Percentiles rank a stretch among this genome's conserved stretches.
Evolutionary conservation across 2,888 invertebrate genomes (phyloP).

Genomic region (Margaritifera margaritifera): DNA sequence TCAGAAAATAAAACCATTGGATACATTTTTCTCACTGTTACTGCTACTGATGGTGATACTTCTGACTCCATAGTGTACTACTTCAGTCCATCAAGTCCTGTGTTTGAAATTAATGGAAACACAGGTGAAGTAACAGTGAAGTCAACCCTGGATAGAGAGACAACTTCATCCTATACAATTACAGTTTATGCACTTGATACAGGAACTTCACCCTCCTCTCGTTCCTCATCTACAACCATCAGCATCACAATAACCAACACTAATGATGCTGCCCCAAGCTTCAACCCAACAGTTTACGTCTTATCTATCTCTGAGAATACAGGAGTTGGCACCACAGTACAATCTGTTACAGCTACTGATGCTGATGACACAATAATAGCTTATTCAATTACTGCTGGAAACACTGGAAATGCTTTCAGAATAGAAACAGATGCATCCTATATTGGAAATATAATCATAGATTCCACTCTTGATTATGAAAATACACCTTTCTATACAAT

Average conservation of each 20-base stretch:
- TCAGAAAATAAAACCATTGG: constrained; percentile 39
- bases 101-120: constrained; percentile 42
- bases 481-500: constrained; percentile 78
- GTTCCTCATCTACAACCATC: constrained; percentile 44
- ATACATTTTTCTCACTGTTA: constrained; percentile 34
- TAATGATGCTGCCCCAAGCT: constrained; percentile 61
- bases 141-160: constrained; percentile 39
- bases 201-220: constrained; percentile 22
- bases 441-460: constrained; percentile 38
- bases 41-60: constrained; percentile 48
- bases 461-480: constrained; percentile 58
- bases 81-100: constrained; percentile 25
- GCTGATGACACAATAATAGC: constrained; percentile 42
- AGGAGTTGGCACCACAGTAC: constrained; percentile 28
- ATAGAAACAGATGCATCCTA: constrained; percentile 30
- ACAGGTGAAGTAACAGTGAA: constrained; percentile 36
- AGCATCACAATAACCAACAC: constrained; percentile 54
- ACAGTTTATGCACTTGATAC: constrained; percentile 40
- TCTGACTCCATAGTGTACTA: constrained; percentile 43
- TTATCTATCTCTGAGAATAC: constrained; percentile 45
- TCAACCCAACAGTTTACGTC: constrained; percentile 50
- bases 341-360: constrained; percentile 51
- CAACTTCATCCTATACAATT: constrained; percentile 21
- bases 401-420: constrained; percentile 41
- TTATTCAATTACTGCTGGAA: constrained; percentile 49